Percentiles rank a stretch among this genome's conserved stretches.
phyloP scores from a whole-genome alignment of 2,888 invertebrate genomes.

The Lasioglossum leucozonium region DNA sequence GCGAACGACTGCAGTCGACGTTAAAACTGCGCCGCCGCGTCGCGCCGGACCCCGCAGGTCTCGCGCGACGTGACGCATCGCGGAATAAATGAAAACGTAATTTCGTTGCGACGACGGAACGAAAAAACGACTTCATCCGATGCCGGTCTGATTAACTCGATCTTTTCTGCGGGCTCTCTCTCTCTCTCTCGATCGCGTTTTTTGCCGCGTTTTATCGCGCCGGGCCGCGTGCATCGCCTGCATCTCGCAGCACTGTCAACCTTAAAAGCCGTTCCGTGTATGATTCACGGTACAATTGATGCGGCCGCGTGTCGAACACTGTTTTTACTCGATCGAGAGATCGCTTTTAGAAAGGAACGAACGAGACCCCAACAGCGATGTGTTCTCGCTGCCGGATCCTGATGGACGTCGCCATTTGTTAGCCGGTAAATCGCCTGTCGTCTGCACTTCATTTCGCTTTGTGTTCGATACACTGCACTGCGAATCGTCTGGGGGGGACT shows the following conservation, averaged over 20 bases:
- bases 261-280: slow-evolving; percentile 15
- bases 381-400: background rate
- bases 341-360: slow-evolving; percentile 3
- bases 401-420: background rate
- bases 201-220: background rate
- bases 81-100: slow-evolving; percentile 65
- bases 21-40: slow-evolving; percentile 27
- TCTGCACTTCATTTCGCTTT: background rate
- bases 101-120: slow-evolving; percentile 2
- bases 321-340: background rate
- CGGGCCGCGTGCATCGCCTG: slow-evolving; percentile 6
- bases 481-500: background rate
- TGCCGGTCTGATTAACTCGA: slow-evolving; percentile 29
- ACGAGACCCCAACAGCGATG: slow-evolving; percentile 1
- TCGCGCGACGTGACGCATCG: slow-evolving; percentile 43
- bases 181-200: background rate
- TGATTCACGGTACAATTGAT: slow-evolving; percentile 1
- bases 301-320: background rate
- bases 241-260: background rate
- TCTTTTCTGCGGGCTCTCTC: background rate
- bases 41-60: slow-evolving; percentile 11
- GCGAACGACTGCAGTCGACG: slow-evolving; percentile 43
- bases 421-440: background rate
- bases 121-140: slow-evolving; percentile 41
- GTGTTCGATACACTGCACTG: background rate